A percentile compares a stretch with the other conserved stretches of the same genome.
Conservation (phyloP, 2,888 invertebrate species). For the Abrostola triplasia region DNA sequence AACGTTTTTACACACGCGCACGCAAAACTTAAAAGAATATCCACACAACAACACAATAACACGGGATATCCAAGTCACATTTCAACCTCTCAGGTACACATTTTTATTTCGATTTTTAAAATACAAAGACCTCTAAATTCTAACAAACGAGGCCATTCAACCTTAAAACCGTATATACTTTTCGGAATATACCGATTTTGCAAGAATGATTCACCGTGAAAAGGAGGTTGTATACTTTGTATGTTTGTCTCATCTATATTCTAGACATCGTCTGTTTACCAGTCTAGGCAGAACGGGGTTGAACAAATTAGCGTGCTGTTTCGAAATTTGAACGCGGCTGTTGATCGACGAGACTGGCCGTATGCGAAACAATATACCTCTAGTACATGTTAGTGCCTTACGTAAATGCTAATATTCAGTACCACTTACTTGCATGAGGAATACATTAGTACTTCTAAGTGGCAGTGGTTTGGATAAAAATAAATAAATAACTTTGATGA, state of each 20-base stretch:
- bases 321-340: conserved; percentile 53
- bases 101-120: conserved; percentile 26
- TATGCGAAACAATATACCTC: conserved; percentile 5
- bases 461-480: no score
- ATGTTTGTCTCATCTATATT: conserved; percentile 54
- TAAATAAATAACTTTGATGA: no score
- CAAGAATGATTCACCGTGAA: conserved; percentile 44
- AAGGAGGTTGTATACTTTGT: conserved; percentile 47
- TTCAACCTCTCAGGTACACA: conserved; percentile 5
- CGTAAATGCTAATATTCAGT: conserved; percentile 10
- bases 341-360: conserved; percentile 36
- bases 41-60: conserved; percentile 7
- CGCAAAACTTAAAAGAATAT: conserved; percentile 8
- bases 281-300: conserved; percentile 60
- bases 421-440: not conserved
- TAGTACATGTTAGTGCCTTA: conserved; percentile 9
- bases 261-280: conserved; percentile 51
- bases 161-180: conserved; percentile 37
- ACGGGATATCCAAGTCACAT: conserved; percentile 25
- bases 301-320: conserved; percentile 66
- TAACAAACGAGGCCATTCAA: conserved; percentile 35
- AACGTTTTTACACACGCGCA: not conserved
- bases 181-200: conserved; percentile 29
- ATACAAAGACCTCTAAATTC: conserved; percentile 24
- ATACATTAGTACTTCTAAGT: no score